phyloP scores from a whole-genome alignment of 2,113 vertebrate species.

The Siniperca knerii region DNA sequence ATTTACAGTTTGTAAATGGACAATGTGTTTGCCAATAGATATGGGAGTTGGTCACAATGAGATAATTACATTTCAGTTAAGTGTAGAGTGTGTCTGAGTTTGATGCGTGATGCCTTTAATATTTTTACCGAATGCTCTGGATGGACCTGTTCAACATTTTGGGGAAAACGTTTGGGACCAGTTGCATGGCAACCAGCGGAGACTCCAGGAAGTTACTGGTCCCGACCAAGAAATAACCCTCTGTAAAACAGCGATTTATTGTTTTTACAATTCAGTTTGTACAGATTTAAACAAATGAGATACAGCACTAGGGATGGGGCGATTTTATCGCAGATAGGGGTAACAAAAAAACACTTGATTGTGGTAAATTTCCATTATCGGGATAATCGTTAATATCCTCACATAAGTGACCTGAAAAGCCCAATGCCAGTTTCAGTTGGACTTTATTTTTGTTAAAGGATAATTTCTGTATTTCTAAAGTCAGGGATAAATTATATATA shows the following conservation, averaged over 20 bases:
- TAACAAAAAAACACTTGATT: too few species aligned
- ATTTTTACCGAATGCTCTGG: not conserved
- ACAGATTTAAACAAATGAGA: not conserved
- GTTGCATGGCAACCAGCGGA: not conserved
- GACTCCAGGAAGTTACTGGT: not conserved
- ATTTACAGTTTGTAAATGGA: slow-evolving; percentile 8
- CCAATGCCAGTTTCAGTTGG: too few species aligned
- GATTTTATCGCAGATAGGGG: too few species aligned
- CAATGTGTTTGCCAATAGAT: not conserved
- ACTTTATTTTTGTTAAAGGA: too few species aligned
- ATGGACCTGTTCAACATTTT: not conserved
- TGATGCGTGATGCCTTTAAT: not conserved
- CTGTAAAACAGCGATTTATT: not conserved
- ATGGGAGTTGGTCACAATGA: not conserved
- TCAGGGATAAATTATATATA: too few species aligned
- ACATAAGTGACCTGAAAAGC: too few species aligned
- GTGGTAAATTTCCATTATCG: too few species aligned
- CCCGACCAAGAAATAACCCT: not conserved
- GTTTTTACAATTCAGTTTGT: not conserved
- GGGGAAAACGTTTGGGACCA: not conserved
- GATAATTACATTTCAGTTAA: slow-evolving; percentile 1
- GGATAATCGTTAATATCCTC: too few species aligned
- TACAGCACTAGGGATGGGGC: not conserved
- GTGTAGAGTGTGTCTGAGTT: not conserved
- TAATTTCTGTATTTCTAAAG: too few species aligned